phyloP scores from a whole-genome alignment of 2,888 invertebrate genomes.

The Merodon equestris region DNA sequence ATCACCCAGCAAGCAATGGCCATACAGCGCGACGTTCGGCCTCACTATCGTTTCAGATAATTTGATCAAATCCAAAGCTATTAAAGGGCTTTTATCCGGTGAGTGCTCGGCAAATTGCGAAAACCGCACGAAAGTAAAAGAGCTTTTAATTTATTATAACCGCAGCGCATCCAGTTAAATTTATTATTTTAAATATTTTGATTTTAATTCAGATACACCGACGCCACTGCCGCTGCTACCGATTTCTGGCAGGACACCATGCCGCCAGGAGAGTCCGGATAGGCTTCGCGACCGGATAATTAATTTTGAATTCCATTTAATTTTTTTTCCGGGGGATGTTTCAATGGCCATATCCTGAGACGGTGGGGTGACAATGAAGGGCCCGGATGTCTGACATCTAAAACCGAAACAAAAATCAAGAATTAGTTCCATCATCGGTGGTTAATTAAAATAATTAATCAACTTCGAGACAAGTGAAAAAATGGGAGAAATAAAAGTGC shows the following conservation, averaged over 20 bases:
- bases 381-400: not conserved
- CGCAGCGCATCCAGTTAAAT: slow-evolving; percentile 67
- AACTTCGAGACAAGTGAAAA: slow-evolving; percentile 30
- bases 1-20: too few relatives aligned
- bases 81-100: slow-evolving; percentile 69
- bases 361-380: too few relatives aligned
- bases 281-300: slow-evolving; percentile 43
- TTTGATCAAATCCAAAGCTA: slow-evolving; percentile 67
- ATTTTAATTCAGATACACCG: slow-evolving; percentile 60
- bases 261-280: not conserved
- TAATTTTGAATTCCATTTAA: slow-evolving; percentile 59
- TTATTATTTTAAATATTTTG: slow-evolving; percentile 63
- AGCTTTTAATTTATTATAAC: slow-evolving; percentile 69
- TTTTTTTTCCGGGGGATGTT: too few relatives aligned
- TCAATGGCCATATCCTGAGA: too few relatives aligned
- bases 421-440: slow-evolving; percentile 58
- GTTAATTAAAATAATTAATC: slow-evolving; percentile 68
- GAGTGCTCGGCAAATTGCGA: slow-evolving; percentile 68
- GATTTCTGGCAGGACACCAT: not conserved
- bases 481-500: not conserved
- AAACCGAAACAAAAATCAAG: slow-evolving; percentile 6
- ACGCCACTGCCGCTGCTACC: not conserved
- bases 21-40: not conserved
- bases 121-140: slow-evolving; percentile 68
- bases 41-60: slow-evolving; percentile 50